These are phyloP conservation scores for Psilopogon haemacephalus DNA, from an alignment of 2,113 vertebrate species.

Conservation along the genomic window DNA sequence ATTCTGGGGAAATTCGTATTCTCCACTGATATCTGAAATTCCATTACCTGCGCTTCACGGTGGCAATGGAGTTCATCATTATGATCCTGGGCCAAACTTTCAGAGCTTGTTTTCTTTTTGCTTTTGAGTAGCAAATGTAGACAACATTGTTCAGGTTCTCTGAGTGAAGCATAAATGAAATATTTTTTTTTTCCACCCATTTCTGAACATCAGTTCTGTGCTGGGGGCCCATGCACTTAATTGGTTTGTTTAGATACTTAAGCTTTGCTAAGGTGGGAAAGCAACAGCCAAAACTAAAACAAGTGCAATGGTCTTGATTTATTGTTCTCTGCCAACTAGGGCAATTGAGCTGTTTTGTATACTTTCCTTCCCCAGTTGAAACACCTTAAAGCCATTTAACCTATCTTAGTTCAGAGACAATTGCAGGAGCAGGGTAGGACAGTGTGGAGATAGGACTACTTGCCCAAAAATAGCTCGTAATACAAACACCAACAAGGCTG, in stretches of 20 bases:
- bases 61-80: not conserved
- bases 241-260: not conserved
- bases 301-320: not conserved
- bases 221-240: not conserved
- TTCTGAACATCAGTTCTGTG: not conserved
- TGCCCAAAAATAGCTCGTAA: not conserved
- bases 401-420: not conserved
- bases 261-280: not conserved
- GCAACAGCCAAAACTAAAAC: not conserved
- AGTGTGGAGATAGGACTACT: not conserved
- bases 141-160: not conserved
- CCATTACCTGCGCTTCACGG: constrained; percentile 19
- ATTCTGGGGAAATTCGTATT: constrained; percentile 8
- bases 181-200: not conserved
- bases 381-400: not conserved
- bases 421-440: not conserved
- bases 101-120: not conserved
- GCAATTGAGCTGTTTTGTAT: not conserved
- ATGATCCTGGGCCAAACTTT: not conserved
- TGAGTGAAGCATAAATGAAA: not conserved
- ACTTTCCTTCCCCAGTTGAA: not conserved
- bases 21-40: constrained; percentile 13
- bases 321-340: not conserved
- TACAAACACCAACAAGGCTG: not conserved
- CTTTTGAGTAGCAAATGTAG: not conserved